These are phyloP conservation scores for Idaea biselata DNA, from an alignment of 2,888 invertebrate species.

Conservation along the genomic window DNA sequence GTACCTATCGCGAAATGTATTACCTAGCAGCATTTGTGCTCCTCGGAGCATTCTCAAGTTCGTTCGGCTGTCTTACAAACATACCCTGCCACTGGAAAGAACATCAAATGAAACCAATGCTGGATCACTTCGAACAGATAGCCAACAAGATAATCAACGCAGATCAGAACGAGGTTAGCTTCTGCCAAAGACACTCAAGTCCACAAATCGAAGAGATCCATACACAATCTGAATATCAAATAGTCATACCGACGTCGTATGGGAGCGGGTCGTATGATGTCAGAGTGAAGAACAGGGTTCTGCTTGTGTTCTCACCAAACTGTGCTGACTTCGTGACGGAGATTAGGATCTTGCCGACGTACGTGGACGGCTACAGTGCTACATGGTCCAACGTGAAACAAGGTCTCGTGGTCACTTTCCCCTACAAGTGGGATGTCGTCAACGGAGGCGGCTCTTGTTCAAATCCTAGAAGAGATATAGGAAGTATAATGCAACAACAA, in stretches of 20 bases:
- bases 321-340: not conserved
- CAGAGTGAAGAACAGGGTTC: not conserved
- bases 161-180: not conserved
- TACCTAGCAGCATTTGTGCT: not conserved
- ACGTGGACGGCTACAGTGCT: not conserved
- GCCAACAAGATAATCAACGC: not conserved
- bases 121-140: not conserved
- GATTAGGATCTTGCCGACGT: not conserved
- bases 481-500: not conserved
- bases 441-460: conserved; percentile 15
- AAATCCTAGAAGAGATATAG: conserved; percentile 1
- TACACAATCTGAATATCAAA: not conserved
- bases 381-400: not conserved
- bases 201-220: not conserved
- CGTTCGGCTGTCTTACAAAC: not conserved
- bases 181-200: not conserved
- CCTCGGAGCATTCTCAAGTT: not conserved
- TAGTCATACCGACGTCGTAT: not conserved
- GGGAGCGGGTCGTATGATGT: not conserved
- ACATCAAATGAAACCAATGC: not conserved
- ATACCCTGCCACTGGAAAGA: not conserved
- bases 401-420: conserved; percentile 16
- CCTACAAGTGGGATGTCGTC: conserved; percentile 15
- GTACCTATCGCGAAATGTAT: not conserved
- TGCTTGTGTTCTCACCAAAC: not conserved